A percentile compares a stretch with the other conserved stretches of the same genome.
These are phyloP conservation scores for Idaea straminata DNA, from an alignment of 2,888 invertebrate genomes.

Conservation along the genomic window DNA sequence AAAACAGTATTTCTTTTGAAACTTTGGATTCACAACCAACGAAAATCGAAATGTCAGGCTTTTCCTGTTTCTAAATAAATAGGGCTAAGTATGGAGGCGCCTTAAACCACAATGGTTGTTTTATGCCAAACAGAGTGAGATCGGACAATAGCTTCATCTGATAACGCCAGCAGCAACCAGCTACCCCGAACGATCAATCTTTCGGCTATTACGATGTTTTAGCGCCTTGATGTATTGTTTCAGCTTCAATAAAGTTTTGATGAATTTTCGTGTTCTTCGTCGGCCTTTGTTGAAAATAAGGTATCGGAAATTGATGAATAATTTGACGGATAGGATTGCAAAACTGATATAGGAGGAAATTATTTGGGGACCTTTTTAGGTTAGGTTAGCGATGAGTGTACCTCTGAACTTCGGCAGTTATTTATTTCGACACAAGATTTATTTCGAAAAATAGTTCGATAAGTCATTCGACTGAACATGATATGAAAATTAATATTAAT, in stretches of 20 bases:
- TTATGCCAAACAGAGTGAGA: conserved; percentile 31
- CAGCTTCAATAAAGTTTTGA: conserved; percentile 79
- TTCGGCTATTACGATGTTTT: conserved; percentile 76
- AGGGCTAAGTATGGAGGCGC: conserved; percentile 6
- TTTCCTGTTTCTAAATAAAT: background rate
- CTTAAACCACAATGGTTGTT: conserved; percentile 18
- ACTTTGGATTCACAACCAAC: conserved; percentile 24
- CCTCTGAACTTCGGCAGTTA: too few species aligned
- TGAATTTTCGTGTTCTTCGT: conserved; percentile 73
- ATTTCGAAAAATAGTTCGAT: too few species aligned
- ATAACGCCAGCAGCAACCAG: conserved; percentile 66
- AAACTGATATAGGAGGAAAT: conserved; percentile 29
- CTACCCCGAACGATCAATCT: conserved; percentile 73
- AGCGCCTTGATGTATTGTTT: conserved; percentile 79
- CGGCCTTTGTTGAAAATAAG: conserved; percentile 68
- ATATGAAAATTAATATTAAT: too few species aligned
- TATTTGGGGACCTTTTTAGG: conserved; percentile 43
- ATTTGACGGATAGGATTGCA: conserved; percentile 60
- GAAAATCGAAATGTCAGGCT: conserved; percentile 3
- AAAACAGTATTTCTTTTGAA: conserved; percentile 2
- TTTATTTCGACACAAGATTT: too few species aligned
- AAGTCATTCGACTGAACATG: too few species aligned
- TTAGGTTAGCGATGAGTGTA: background rate
- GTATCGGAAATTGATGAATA: conserved; percentile 73
- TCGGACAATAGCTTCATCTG: conserved; percentile 56